Evolutionary conservation across 1,140 invertebrate genomes (phyloP).

Genomic region (Sipha flava): DNA sequence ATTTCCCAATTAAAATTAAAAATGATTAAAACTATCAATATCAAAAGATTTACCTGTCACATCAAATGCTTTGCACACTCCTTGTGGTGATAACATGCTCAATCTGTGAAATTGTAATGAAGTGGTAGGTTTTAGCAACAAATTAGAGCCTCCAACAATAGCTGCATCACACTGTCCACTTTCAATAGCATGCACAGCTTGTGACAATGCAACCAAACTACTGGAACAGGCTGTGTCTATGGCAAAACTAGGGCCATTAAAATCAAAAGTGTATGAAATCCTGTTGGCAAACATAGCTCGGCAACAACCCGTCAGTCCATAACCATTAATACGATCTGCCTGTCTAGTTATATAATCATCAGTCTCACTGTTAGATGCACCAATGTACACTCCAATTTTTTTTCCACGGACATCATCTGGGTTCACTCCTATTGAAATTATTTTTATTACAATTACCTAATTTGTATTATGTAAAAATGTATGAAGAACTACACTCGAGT

Average conservation of each 20-base stretch:
- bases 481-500: too few relatives aligned
- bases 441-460: too few relatives aligned
- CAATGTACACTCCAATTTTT: conserved; percentile 85
- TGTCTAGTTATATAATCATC: conserved; percentile 70
- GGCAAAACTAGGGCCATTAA: conserved; percentile 81
- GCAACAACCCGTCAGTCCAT: conserved; percentile 84
- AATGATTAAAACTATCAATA: neutral
- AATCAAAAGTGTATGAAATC: conserved; percentile 90
- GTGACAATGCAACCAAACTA: conserved; percentile 76
- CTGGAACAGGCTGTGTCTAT: conserved; percentile 95
- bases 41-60: conserved; percentile 52
- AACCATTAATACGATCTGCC: conserved; percentile 74
- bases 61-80: conserved; percentile 87
- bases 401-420: conserved; percentile 68
- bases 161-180: conserved; percentile 83
- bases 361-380: conserved; percentile 75
- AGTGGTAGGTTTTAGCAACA: conserved; percentile 76
- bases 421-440: conserved; percentile 55
- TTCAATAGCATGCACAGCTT: conserved; percentile 74
- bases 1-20: neutral
- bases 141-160: conserved; percentile 70
- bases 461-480: too few relatives aligned
- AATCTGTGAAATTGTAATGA: conserved; percentile 89
- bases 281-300: conserved; percentile 94
- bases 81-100: conserved; percentile 81